Percentiles rank a stretch among this genome's conserved stretches.
These are phyloP conservation scores for Drosophila maculinotata DNA, from an alignment of 2,888 invertebrate genomes.

Conservation along the genomic window DNA sequence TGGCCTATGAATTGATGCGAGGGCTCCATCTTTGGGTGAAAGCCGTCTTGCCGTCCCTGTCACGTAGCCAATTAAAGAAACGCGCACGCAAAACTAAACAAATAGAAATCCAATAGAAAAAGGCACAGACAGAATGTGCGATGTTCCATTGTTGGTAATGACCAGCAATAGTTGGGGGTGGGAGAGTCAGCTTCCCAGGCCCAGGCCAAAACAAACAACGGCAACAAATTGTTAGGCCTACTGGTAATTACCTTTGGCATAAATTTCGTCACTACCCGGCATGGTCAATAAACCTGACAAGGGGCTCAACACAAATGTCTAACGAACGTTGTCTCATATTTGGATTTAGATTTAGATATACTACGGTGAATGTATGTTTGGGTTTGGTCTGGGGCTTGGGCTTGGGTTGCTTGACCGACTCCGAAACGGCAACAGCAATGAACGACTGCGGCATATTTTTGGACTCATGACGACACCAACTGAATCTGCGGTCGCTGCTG, in stretches of 20 bases:
- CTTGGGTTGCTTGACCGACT: conserved; percentile 61
- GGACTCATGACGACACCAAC: conserved; percentile 68
- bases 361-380: conserved; percentile 13
- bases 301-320: conserved; percentile 24
- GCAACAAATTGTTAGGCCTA: conserved; percentile 54
- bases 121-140: conserved; percentile 22
- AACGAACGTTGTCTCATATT: conserved; percentile 51
- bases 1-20: conserved; percentile 21
- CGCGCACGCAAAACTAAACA: conserved; percentile 62
- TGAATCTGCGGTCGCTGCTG: conserved; percentile 27
- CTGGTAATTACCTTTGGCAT: conserved; percentile 61
- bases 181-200: conserved; percentile 38
- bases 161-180: conserved; percentile 5
- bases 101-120: conserved; percentile 56
- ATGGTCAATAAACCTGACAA: conserved; percentile 75
- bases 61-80: conserved; percentile 69
- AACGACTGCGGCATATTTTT: conserved; percentile 69
- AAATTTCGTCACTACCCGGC: conserved; percentile 64
- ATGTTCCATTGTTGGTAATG: conserved; percentile 37
- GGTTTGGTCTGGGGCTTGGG: conserved; percentile 13
- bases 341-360: conserved; percentile 38
- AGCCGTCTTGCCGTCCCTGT: conserved; percentile 40
- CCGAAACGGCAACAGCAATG: conserved; percentile 21
- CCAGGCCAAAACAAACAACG: conserved; percentile 38
- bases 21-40: conserved; percentile 41